Percentiles rank a stretch among this genome's conserved stretches.
Evolutionary conservation across 2,797 vertebrate genomes (phyloP).

Genomic region (Euphonia xanthogaster): DNA sequence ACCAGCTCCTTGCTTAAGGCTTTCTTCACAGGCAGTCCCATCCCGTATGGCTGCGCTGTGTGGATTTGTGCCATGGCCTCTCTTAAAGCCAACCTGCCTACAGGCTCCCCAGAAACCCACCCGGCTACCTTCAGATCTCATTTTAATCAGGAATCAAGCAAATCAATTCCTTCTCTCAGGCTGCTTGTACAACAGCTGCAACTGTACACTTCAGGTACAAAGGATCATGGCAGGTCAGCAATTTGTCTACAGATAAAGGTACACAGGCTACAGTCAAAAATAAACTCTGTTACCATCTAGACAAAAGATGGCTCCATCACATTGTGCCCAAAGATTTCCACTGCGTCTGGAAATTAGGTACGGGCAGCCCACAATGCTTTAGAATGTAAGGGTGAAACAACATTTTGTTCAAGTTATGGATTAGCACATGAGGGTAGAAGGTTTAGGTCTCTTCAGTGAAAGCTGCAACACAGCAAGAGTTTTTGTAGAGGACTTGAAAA

Average conservation of each 20-base stretch:
- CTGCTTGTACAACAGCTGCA: not conserved
- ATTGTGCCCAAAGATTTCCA: not conserved
- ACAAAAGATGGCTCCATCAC: not conserved
- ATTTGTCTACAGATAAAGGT: not conserved
- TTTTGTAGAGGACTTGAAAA: not conserved
- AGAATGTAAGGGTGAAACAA: not conserved
- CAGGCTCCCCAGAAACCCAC: not conserved
- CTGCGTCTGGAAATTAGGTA: not conserved
- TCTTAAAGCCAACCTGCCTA: not conserved
- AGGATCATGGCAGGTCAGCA: not conserved
- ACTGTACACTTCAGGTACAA: not conserved
- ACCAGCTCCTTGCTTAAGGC: not conserved
- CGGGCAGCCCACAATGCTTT: not conserved
- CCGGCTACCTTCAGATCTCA: not conserved
- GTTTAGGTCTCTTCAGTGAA: not conserved
- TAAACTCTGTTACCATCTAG: not conserved
- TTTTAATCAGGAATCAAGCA: not conserved
- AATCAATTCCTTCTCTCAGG: not conserved
- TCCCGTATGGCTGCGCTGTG: rapidly evolving
- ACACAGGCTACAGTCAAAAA: not conserved
- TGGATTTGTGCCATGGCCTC: not conserved
- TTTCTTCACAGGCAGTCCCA: not conserved
- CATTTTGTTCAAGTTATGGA: not conserved
- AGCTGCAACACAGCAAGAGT: not conserved
- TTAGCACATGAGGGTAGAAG: not conserved